phyloP scores from a whole-genome alignment of 1,140 invertebrate species.

The Drosophila takahashii region DNA sequence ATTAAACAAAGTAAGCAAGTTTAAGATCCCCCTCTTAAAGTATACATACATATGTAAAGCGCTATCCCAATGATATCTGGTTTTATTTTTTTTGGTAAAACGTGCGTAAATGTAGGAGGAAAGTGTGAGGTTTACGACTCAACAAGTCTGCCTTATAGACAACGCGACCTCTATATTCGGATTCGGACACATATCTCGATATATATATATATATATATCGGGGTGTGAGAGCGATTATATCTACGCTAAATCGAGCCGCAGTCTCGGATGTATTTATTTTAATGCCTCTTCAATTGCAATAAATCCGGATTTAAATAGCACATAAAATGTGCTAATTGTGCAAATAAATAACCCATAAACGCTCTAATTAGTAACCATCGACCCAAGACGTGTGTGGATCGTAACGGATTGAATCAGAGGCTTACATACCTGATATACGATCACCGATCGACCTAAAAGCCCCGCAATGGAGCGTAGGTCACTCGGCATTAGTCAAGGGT shows the following conservation, averaged over 20 bases:
- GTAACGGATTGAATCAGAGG: slow-evolving; percentile 22
- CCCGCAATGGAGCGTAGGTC: not conserved
- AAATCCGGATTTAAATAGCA: slow-evolving; percentile 75
- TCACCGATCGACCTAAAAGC: not conserved
- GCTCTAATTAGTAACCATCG: slow-evolving; percentile 72
- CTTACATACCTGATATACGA: slow-evolving; percentile 13
- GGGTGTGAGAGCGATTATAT: slow-evolving; percentile 23
- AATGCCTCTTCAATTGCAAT: slow-evolving; percentile 70
- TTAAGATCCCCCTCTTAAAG: not conserved
- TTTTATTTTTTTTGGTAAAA: slow-evolving; percentile 52
- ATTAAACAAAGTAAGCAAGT: too few relatives aligned
- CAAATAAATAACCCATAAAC: slow-evolving; percentile 76
- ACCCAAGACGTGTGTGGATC: slow-evolving; percentile 61
- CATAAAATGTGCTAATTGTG: slow-evolving; percentile 75
- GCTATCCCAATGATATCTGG: not conserved
- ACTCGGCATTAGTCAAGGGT: not conserved
- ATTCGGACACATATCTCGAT: too few relatives aligned
- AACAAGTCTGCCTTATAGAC: slow-evolving; percentile 50
- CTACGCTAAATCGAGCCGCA: slow-evolving; percentile 20
- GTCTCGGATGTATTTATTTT: slow-evolving; percentile 56
- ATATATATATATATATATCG: not conserved
- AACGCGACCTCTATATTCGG: slow-evolving; percentile 45
- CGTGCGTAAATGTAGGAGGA: slow-evolving; percentile 63
- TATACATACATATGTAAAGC: not conserved
- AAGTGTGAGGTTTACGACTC: slow-evolving; percentile 69